A percentile compares a stretch with the other conserved stretches of the same genome.
These are phyloP conservation scores for Mungos mungo DNA, from an alignment of 2,113 vertebrate genomes.

Conservation along the genomic window DNA sequence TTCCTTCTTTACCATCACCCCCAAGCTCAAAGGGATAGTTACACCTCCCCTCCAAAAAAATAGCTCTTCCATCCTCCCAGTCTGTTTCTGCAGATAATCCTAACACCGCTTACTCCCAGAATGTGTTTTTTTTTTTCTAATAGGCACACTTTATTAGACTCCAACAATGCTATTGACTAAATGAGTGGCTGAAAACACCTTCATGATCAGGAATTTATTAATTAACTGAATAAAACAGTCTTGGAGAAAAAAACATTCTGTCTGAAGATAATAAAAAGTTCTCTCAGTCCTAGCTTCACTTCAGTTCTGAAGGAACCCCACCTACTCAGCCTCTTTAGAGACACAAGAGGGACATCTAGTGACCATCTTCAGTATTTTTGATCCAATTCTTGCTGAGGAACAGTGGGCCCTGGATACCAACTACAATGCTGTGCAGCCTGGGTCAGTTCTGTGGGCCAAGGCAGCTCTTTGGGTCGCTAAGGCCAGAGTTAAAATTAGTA, in stretches of 20 bases:
- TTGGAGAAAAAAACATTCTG: neutral
- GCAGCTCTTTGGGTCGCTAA: neutral
- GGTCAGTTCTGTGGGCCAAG: neutral
- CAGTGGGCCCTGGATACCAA: neutral
- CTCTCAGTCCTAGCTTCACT: constrained; percentile 61
- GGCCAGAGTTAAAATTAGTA: neutral
- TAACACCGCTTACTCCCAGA: constrained; percentile 41
- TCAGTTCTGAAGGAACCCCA: constrained; percentile 1
- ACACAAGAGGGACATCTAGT: constrained; percentile 87
- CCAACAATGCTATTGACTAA: constrained; percentile 57
- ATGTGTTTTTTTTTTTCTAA: neutral
- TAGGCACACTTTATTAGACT: constrained; percentile 8
- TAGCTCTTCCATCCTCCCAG: neutral
- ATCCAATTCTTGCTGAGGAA: neutral
- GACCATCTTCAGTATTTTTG: constrained; percentile 57
- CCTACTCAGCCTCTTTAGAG: constrained; percentile 72
- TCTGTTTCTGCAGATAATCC: constrained; percentile 42
- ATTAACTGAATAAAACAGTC: constrained; percentile 68
- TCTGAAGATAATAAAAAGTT: constrained; percentile 66
- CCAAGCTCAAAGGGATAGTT: constrained; percentile 54
- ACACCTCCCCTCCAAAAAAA: constrained; percentile 17
- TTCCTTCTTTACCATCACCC: neutral
- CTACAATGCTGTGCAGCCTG: neutral
- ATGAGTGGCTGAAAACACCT: constrained; percentile 50
- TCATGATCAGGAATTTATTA: constrained; percentile 71